A percentile compares a stretch with the other conserved stretches of the same genome.
phyloP scores from a whole-genome alignment of 1,140 invertebrate genomes.

The Cardiocondyla obscurior region DNA sequence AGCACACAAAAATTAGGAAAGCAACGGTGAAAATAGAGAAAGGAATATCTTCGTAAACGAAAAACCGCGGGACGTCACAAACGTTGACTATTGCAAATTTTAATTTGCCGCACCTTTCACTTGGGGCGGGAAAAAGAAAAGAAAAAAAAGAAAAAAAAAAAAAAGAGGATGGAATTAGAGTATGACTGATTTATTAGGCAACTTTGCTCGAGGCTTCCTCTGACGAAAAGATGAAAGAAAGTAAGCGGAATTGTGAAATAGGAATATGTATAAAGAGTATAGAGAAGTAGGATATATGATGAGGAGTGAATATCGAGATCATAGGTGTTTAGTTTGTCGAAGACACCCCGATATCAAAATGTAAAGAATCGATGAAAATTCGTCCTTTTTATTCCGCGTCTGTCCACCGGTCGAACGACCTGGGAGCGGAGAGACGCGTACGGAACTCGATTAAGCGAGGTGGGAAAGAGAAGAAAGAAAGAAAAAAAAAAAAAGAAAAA shows the following conservation, averaged over 20 bases:
- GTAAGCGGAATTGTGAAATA: background rate
- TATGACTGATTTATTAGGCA: background rate
- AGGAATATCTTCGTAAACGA: background rate
- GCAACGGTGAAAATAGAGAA: background rate
- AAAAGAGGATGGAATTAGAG: too few relatives aligned
- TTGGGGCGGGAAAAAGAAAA: background rate
- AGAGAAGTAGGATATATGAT: too few relatives aligned
- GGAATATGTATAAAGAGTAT: background rate
- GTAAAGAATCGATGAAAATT: slow-evolving; percentile 20
- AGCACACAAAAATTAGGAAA: slow-evolving; percentile 42
- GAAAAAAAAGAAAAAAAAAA: too few relatives aligned
- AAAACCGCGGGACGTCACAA: background rate
- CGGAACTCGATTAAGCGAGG: slow-evolving; percentile 24
- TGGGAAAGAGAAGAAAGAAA: background rate
- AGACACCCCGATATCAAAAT: background rate
- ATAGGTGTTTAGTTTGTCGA: background rate
- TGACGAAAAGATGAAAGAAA: background rate
- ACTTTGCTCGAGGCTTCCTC: background rate
- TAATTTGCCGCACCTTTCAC: background rate
- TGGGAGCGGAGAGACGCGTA: background rate
- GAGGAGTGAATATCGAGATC: background rate
- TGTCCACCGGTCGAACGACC: background rate
- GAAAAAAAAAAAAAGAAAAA: background rate
- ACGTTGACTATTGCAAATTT: background rate
- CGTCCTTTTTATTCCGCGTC: slow-evolving; percentile 32